Evolutionary conservation across 2,888 invertebrate genomes (phyloP), one percentile per base, ranked within the genome.

Genomic region (Litoditis marina): DNA sequence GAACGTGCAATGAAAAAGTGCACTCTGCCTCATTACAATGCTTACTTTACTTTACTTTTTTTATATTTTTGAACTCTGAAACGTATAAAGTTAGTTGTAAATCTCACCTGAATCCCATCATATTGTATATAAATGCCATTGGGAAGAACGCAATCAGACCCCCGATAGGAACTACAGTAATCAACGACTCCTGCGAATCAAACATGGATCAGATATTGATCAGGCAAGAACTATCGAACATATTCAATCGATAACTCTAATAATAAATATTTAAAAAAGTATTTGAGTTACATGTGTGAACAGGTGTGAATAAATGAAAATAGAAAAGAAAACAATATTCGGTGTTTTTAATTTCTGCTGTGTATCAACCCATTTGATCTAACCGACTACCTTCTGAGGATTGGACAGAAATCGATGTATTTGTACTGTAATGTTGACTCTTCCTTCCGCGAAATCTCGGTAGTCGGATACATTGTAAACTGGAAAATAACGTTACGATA

Each of bases 361-460:
- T 36, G 16, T 36, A 11, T 36, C 39, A 36, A 36, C 39, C 16
- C 49, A 25, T 49, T 16, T 49, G 49, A 25, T 19, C 28, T 49
- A 56, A n/a, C n/a, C 6, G 22, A 1, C n/a, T 32, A 60, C 60
- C 53, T 60, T 60, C 32, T 60, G 60, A 7, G 60, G 60, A 52
- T 60, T 60, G 19, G 51, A 51, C 2, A 60, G 31, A 19, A 47
- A 60, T 36, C 52, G 51, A 27, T 60, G 60, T 7, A 2, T 32
- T 25, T 44, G 36, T 22, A 60, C 44, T 2, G 60, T 60, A n/a
- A 60, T 27, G 28, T 60, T 60, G 16, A 39, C 39, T 13, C 39
- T 44, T n/a, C 32, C 32, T 30, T 60, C 52, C 27, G 51, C 44
- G 31, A 52, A 44, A 25, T 46, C 36, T 27, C 51, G 42, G 34